Evolutionary conservation across 2,888 invertebrate species (phyloP).

Genomic region (Nephrotoma appendiculata): DNA sequence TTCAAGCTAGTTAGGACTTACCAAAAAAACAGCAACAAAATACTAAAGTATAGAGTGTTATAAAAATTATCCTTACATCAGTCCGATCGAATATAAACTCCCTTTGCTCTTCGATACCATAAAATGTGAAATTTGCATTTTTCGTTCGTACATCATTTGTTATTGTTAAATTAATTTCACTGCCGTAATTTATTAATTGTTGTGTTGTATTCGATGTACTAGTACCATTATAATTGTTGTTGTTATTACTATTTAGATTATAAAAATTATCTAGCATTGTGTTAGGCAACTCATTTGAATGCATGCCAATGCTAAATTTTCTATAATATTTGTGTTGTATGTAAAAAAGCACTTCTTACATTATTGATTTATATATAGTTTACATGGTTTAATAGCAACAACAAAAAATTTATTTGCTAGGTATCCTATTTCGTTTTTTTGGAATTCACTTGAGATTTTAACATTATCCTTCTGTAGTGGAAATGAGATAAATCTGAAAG

Average conservation of each 20-base stretch:
- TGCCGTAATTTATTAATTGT: background rate
- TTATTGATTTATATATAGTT: background rate
- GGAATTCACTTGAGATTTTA: background rate
- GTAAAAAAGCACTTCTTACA: background rate
- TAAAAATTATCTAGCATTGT: background rate
- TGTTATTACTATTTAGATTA: background rate
- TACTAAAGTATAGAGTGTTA: constrained; percentile 59
- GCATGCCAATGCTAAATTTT: background rate
- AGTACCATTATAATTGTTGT: background rate
- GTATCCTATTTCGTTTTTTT: background rate
- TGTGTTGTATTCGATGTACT: background rate
- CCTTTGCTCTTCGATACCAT: constrained; percentile 23
- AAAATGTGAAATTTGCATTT: background rate
- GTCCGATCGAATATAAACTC: constrained; percentile 63
- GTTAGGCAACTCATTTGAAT: background rate
- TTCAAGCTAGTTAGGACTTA: constrained; percentile 35
- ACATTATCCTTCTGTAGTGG: background rate
- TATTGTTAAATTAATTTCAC: background rate
- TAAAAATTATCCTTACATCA: constrained; percentile 58
- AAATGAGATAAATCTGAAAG: background rate
- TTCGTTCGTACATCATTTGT: background rate
- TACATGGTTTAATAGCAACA: background rate
- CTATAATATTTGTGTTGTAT: no score
- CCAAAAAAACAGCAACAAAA: constrained; percentile 74
- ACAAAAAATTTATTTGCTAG: background rate